Evolutionary conservation across 1,140 invertebrate genomes (phyloP).

Genomic region (Spodoptera frugiperda): DNA sequence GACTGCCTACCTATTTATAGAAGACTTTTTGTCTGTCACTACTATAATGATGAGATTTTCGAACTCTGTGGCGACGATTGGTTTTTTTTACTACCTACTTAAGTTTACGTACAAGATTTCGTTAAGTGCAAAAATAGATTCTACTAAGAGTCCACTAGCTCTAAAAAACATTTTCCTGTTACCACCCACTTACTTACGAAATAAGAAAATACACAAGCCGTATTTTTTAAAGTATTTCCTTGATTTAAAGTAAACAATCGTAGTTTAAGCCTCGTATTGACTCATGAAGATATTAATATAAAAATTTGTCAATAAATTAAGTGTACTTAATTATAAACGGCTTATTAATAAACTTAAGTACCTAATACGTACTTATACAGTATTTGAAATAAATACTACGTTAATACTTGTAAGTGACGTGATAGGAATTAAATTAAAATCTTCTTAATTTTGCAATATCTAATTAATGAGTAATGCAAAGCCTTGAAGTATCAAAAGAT

Average conservation of each 20-base stretch:
- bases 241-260: not conserved
- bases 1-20: conserved; percentile 31
- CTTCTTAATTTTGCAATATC: too few species aligned
- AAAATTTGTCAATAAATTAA: too few species aligned
- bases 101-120: not conserved
- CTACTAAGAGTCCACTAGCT: not conserved
- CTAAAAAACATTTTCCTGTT: conserved; percentile 14
- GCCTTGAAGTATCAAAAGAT: conserved; percentile 7
- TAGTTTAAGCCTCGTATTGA: too few species aligned
- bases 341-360: too few species aligned
- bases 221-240: not conserved
- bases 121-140: not conserved
- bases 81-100: conserved; percentile 8
- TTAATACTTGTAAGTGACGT: too few species aligned
- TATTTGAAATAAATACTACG: too few species aligned
- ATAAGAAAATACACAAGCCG: not conserved
- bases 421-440: too few species aligned
- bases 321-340: too few species aligned
- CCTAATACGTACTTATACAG: too few species aligned
- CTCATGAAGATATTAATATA: too few species aligned
- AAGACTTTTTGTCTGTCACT: conserved; percentile 43
- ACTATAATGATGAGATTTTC: conserved; percentile 39
- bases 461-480: not conserved
- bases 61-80: conserved; percentile 10
- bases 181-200: not conserved